Evolutionary conservation across 1,140 invertebrate species (phyloP), one percentile per base, ranked within the genome.

Genomic region (Zaprionus kolodkinae): DNA sequence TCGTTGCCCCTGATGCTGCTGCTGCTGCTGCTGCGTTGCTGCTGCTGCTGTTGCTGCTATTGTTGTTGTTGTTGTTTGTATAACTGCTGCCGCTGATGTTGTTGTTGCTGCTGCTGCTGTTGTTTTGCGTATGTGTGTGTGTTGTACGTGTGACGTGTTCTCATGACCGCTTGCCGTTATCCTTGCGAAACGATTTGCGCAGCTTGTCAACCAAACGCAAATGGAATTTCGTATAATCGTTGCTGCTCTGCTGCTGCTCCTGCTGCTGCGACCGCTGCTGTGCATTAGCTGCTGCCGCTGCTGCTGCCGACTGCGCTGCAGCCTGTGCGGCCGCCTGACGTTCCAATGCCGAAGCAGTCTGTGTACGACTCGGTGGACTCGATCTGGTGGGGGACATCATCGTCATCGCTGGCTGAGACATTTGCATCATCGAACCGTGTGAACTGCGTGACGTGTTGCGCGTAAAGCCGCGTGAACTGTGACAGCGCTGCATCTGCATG

Each of bases 151-250:
- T 68, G 52, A 62, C 77, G 40, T 55, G 56, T 50, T 91, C 84
- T 92, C 92, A 92, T 90, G 77, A 93, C 2, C 91, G 81, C 50
- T 94, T 94, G 12, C 94, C 93, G 33, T 93, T 93, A 76, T 95
- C 95, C 81, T 95, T 95, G 62, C 94, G 95, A 91, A 97, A 94
- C 62, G 96, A 96, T 64, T 95, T 94, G 92, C 96, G 96, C 81
- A 97, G 92, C 93, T 97, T 97, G 92, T 97, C 96, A 72, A 97
- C 95, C 81, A 97, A 94, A 71, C 96, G 95, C 91, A 94, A 95
- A 94, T 97, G 96, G 92, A 97, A 97, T 93, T 97, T 97, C 78
- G 96, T 97, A 73, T 96, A 93, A 69, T 96, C 96, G 78, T 93
- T 94, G 94, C 56, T 71, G 55, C 62, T 68, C 62, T 78, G 60